These are phyloP conservation scores for Tringa solitaria DNA, from an alignment of 2,113 vertebrate genomes.

Conservation along the genomic window DNA sequence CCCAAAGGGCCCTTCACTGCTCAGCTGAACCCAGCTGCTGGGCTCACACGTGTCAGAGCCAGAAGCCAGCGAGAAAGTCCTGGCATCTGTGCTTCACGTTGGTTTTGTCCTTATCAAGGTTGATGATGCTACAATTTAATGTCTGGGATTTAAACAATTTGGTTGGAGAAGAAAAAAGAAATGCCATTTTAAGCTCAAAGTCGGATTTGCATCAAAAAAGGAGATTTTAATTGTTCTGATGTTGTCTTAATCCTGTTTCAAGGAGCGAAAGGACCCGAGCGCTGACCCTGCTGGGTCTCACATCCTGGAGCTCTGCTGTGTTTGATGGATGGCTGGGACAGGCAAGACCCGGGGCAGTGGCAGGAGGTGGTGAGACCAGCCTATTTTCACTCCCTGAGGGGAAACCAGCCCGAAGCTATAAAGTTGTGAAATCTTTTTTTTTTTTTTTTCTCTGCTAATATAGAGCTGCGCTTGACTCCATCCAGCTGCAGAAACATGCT, in stretches of 20 bases:
- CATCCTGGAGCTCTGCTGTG: neutral
- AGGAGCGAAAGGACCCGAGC: neutral
- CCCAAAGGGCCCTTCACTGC: neutral
- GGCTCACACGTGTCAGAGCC: neutral
- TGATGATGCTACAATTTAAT: neutral
- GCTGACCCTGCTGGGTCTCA: neutral
- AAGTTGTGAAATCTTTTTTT: neutral
- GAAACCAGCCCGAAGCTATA: neutral
- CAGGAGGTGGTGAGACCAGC: neutral
- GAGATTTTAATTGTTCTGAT: neutral
- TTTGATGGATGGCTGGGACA: neutral
- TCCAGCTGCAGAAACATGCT: conserved; percentile 10
- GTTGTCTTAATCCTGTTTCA: neutral
- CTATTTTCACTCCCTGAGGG: neutral
- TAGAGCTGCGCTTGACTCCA: neutral
- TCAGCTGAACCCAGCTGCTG: neutral
- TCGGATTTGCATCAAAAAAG: neutral
- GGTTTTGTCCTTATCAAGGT: neutral
- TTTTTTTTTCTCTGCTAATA: conserved; percentile 7
- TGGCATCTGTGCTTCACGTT: neutral
- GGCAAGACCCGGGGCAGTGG: neutral
- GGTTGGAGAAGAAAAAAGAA: neutral
- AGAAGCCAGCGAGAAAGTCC: neutral
- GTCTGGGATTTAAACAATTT: neutral
- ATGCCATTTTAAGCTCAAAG: neutral